Conservation (phyloP, 2,797 vertebrate genomes). For the Sebastes kiyomatsui region DNA sequence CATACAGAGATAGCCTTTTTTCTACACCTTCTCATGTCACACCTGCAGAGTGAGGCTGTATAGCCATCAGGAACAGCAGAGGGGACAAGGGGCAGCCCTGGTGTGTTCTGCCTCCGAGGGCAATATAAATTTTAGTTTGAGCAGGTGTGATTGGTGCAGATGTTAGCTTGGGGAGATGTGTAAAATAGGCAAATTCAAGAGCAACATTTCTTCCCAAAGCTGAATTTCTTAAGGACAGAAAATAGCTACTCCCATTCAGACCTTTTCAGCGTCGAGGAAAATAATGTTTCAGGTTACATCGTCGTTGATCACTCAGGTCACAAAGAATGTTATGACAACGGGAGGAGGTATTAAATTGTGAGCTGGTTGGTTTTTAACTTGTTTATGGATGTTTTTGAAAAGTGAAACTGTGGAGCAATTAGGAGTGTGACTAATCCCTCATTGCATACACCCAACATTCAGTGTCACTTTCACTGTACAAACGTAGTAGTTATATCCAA, state of each 20-base stretch:
- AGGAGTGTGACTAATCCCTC: background rate
- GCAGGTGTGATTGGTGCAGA: background rate
- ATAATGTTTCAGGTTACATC: no score
- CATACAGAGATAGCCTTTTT: no score
- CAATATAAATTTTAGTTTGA: background rate
- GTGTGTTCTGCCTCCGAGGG: background rate
- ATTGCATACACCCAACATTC: background rate
- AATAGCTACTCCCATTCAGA: no score
- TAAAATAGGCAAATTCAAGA: background rate
- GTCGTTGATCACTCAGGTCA: no score
- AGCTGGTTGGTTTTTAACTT: background rate
- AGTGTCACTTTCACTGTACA: no score
- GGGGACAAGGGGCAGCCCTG: background rate
- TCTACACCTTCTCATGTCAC: no score
- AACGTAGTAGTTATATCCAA: no score
- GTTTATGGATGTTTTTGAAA: background rate
- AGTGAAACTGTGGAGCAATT: background rate
- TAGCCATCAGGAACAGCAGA: background rate
- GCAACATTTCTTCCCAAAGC: background rate
- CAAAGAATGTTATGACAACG: background rate
- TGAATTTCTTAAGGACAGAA: background rate
- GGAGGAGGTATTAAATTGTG: background rate
- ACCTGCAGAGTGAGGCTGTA: no score
- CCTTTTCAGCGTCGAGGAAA: no score
- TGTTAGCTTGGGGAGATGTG: background rate